Evolutionary conservation across 2,888 invertebrate genomes (phyloP).

Genomic region (Parnassius glacialis): DNA sequence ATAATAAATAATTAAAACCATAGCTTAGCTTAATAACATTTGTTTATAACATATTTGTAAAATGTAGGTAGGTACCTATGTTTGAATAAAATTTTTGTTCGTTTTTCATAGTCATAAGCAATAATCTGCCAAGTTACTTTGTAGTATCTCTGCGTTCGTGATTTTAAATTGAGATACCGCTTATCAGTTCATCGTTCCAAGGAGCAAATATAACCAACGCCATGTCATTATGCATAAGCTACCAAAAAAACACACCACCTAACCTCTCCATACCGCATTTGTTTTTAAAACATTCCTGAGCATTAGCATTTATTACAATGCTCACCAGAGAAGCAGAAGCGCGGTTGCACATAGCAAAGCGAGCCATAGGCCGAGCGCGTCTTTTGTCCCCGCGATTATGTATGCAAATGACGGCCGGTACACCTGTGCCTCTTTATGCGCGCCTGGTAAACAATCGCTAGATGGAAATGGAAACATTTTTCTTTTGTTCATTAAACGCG

Average conservation of each 20-base stretch:
- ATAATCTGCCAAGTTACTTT: constrained; percentile 1
- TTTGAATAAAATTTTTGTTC: no score
- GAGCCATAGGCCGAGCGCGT: constrained; percentile 34
- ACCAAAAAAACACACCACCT: constrained; percentile 11
- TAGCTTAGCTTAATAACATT: no score
- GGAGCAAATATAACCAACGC: constrained; percentile 6
- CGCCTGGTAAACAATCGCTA: constrained; percentile 65
- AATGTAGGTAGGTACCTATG: no score
- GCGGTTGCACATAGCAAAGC: constrained; percentile 38
- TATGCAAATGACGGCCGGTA: constrained; percentile 50
- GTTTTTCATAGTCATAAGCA: no score
- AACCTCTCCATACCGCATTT: constrained; percentile 32
- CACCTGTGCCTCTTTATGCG: constrained; percentile 65
- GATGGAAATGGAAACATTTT: constrained; percentile 56
- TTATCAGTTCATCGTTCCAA: constrained; percentile 18
- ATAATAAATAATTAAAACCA: no score
- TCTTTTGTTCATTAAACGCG: constrained; percentile 16
- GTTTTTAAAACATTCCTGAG: constrained; percentile 59
- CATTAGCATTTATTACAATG: constrained; percentile 73
- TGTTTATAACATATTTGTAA: no score
- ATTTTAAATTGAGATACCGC: constrained; percentile 9
- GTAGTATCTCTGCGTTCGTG: constrained; percentile 9
- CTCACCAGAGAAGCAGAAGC: constrained; percentile 59
- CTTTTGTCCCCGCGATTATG: constrained; percentile 71
- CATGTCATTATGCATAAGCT: constrained; percentile 22